phyloP scores from a whole-genome alignment of 2,113 vertebrate genomes.

The Alouatta palliata region DNA sequence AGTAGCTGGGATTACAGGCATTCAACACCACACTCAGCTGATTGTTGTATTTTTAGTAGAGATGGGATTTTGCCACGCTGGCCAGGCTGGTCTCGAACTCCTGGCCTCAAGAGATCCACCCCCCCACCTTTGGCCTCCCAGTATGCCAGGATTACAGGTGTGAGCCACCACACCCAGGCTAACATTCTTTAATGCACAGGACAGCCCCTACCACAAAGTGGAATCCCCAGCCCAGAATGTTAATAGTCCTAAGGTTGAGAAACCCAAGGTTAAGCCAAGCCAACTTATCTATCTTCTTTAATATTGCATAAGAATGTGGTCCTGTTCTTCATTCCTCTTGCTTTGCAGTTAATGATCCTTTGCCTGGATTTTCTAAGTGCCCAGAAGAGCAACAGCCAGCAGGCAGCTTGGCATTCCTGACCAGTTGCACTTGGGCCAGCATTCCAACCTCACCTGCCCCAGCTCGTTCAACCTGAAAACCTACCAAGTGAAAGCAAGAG shows the following conservation, averaged over 20 bases:
- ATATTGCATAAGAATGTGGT: rapidly evolving
- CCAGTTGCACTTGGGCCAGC: background rate
- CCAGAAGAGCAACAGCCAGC: background rate
- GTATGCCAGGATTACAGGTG: too few relatives aligned
- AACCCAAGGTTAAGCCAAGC: background rate
- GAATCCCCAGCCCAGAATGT: rapidly evolving
- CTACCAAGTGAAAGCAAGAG: constrained; percentile 64
- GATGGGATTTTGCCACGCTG: too few relatives aligned
- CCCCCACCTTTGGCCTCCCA: too few relatives aligned
- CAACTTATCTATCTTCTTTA: rapidly evolving
- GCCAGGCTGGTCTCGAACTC: too few relatives aligned
- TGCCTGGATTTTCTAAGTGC: background rate
- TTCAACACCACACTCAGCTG: too few relatives aligned
- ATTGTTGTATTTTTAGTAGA: too few relatives aligned
- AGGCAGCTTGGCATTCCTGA: background rate
- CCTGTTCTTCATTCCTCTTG: background rate
- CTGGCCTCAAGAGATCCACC: too few relatives aligned
- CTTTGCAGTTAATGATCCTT: background rate
- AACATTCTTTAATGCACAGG: background rate
- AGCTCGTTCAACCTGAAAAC: constrained; percentile 51
- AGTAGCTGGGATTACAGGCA: too few relatives aligned
- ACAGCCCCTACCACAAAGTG: too few relatives aligned
- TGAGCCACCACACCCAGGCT: too few relatives aligned
- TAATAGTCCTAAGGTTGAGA: background rate
- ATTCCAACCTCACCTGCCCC: constrained; percentile 56